Evolutionary conservation across 2,888 invertebrate species (phyloP).

Genomic region (Celastrina argiolus): DNA sequence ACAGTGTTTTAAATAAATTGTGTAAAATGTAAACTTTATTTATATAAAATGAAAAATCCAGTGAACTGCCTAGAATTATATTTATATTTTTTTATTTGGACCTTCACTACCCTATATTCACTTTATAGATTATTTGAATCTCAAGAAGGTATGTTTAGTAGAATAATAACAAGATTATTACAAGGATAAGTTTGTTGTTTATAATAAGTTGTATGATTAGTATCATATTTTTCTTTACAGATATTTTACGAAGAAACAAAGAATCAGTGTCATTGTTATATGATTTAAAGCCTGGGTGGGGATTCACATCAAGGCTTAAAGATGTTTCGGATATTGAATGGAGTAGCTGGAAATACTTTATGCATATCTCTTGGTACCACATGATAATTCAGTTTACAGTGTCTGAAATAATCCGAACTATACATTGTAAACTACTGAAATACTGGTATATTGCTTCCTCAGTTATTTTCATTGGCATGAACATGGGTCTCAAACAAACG

Average conservation of each 20-base stretch:
- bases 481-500: constrained; percentile 70
- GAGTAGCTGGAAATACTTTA: constrained; percentile 79
- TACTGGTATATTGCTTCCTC: constrained; percentile 76
- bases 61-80: constrained; percentile 55
- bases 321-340: constrained; percentile 86
- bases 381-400: constrained; percentile 73
- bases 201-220: neutral
- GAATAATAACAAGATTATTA: too few relatives aligned
- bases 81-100: constrained; percentile 76
- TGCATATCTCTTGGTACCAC: constrained; percentile 74
- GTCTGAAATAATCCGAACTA: constrained; percentile 68
- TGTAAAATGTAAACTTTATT: neutral
- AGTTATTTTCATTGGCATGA: constrained; percentile 59
- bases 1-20: neutral
- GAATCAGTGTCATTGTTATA: constrained; percentile 41
- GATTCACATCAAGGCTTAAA: constrained; percentile 71
- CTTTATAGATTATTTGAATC: constrained; percentile 72
- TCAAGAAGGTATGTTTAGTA: constrained; percentile 68
- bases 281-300: constrained; percentile 80
- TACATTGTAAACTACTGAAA: constrained; percentile 51
- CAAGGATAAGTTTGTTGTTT: neutral
- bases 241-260: constrained; percentile 47
- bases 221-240: constrained; percentile 43
- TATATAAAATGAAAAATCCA: constrained; percentile 45
- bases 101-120: constrained; percentile 72